Base-by-base conservation (phyloP, 2,888 invertebrate species). In the Phyllotreta striolata region DNA sequence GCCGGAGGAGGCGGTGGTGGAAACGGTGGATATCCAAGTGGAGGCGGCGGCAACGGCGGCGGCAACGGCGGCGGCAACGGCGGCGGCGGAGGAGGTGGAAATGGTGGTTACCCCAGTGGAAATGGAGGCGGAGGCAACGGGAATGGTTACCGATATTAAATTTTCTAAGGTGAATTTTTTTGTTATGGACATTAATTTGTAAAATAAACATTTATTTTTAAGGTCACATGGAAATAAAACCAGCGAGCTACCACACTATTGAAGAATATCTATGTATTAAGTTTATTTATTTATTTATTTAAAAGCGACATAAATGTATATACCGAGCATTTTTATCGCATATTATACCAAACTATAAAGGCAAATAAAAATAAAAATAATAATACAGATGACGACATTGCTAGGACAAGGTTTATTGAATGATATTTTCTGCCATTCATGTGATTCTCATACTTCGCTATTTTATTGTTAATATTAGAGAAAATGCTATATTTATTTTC, bases 1-100 rank as follows among this genome's bases (percentile, higher is more conserved):
- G 77, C 76, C 34, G 75, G 73, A 24, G 67, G 71, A 3, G 76
- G 74, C 40, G 51, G 40, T 13, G 69, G 69, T 12, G 73, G 72
- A 2, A 76, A 74, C n/a, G 73, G 77, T 64, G 74, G 72, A 1
- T 61, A 74, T 58, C 63, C 75, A 54, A 62, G 71, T 37, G 67
- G 66, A 43, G 63, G 64, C 1, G 60, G 65, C 55, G 73, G 73
- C 6, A 74, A 74, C 24, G 75, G 72, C 9, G 62, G 64, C 8
- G 67, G 66, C 14, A 64, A 66, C 6, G 8, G 57, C 41, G 43
- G 61, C 14, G 54, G 55, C 6, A n/a, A n/a, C 35, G 59, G 59
- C 1, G 60, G 65, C 55, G 73, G 73, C 6, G 74, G 74, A 24
- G 75, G 72, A 8, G 62, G 64, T 7, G 67, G 66, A 35, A 64